Base-by-base conservation (phyloP, 2,888 invertebrate genomes). In the Epiblema foenella region DNA sequence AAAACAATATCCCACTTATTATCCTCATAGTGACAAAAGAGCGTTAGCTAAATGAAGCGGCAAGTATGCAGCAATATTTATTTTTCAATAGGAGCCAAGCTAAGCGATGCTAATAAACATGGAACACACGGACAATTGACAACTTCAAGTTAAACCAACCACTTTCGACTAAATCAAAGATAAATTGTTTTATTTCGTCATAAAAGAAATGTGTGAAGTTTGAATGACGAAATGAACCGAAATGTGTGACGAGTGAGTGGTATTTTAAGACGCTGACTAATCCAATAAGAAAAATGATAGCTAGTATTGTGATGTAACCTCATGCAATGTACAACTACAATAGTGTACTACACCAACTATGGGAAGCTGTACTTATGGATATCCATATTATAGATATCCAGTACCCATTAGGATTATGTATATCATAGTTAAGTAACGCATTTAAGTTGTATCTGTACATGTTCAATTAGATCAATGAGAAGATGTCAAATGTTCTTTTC, bases 41-140 rank as follows among this genome's bases (percentile, higher is more conserved):
- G 42, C 42, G 42, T 39, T n/a, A 12, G 11, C 2, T 12, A 10
- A 10, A n/a, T 15, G n/a, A 17, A 9, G 1, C 49, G 17, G 49
- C 49, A 17, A 17, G 49, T 17, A 49, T 51, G 2, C 18, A 1
- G 49, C 17, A 49, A 17, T 10, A 15, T 42, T 46, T 33, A 42
- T 18, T 29, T 12, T 12, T 49, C 51, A 18, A 37, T 15, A 18
- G 20, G 37, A 37, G 51, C 37, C 63, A 63, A 63, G 52, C 52
- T 52, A 37, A 63, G 51, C 37, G 63, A 52, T 12, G 51, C 63
- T 52, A 63, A 63, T 12, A 24, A 52, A 52, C 20, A 20, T 1
- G 18, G 10, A 60, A 63, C 9, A 37, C 33, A 63, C 37, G n/a
- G 51, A 63, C 63, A 51, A 52, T 52, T 63, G 52, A 52, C 63